Evolutionary conservation across 2,888 invertebrate species (phyloP), one percentile per base, ranked within the genome.

Genomic region (Zaprionus obscuricornis): DNA sequence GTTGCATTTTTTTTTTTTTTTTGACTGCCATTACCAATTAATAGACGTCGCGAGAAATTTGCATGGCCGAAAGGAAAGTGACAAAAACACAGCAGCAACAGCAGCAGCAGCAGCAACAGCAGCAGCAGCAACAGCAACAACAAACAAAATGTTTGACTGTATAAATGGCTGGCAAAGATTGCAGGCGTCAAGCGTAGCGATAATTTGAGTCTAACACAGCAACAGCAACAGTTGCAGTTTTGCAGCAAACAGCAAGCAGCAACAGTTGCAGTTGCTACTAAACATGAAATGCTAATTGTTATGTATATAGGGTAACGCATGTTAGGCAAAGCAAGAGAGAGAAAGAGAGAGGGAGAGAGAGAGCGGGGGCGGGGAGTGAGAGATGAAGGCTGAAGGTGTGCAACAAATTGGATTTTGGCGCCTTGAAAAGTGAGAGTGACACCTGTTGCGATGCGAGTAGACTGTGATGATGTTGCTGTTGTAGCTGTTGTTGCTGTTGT

Each of bases 1-100:
- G n/a, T n/a, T n/a, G n/a, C n/a, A n/a, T 51, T 46, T 56, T 43
- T 42, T 39, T 54, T 46, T 54, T 55, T 60, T 57, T 54, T 55
- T 63, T 47, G 46, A 42, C 70, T 78, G 68, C 85, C 85, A 84
- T 85, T 78, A 84, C 74, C 78, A 78, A 78, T 78, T 78, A 78
- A 78, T 84, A 78, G 78, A 66, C 74, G 85, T 71, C 65, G 68
- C 78, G 74, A 71, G 82, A 78, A 78, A 78, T 78, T 78, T 78
- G 78, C 78, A 78, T 78, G 68, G 57, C 60, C 68, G 60, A 77
- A 77, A 81, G 85, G 77, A 77, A 77, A 84, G 77, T 77, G 77
- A 77, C 81, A 77, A 83, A 68, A 63, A 42, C 24, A 31, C 26
- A 27, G 29, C 2, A 16, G 10, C 18, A 26, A 49, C 31, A 42